Conservation (phyloP, 2,888 invertebrate genomes). For the Gortyna flavago region DNA sequence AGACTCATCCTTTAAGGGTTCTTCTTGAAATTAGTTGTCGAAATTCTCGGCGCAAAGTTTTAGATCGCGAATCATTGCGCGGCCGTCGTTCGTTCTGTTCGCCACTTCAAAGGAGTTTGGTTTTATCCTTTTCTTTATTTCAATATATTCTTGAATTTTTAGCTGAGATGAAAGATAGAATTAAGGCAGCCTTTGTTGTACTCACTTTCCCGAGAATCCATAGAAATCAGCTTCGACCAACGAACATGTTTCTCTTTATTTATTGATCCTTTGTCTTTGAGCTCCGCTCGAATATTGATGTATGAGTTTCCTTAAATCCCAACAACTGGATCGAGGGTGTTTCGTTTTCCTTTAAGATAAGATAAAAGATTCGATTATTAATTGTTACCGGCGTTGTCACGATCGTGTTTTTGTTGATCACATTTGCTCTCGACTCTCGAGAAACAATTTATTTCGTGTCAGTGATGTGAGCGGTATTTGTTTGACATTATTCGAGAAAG, state of each 20-base stretch:
- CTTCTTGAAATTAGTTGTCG: conserved; percentile 65
- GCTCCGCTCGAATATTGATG: conserved; percentile 36
- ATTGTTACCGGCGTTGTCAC: conserved; percentile 44
- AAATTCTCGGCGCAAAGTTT: conserved; percentile 60
- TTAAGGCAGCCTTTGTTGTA: conserved; percentile 57
- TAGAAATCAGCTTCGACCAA: conserved; percentile 45
- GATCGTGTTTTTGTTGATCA: conserved; percentile 42
- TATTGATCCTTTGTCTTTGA: conserved; percentile 51
- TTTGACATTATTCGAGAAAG: conserved; percentile 40
- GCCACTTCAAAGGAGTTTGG: conserved; percentile 63
- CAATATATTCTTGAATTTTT: conserved; percentile 61
- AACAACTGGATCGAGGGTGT: conserved; percentile 26
- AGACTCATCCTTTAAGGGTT: conserved; percentile 54
- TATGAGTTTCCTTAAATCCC: conserved; percentile 30
- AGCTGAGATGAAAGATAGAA: conserved; percentile 56
- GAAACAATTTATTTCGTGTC: conserved; percentile 55
- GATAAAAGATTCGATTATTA: conserved; percentile 58
- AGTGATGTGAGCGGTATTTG: conserved; percentile 35
- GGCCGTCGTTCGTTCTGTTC: conserved; percentile 42
- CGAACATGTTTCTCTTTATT: conserved; percentile 44
- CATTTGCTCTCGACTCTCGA: conserved; percentile 17
- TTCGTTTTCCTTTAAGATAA: conserved; percentile 38
- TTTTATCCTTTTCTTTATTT: conserved; percentile 67
- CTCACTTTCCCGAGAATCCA: conserved; percentile 42
- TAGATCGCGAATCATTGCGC: conserved; percentile 47